A percentile compares a stretch with the other conserved stretches of the same genome.
phyloP scores from a whole-genome alignment of 2,888 invertebrate species.

The Escarpia spicata region DNA sequence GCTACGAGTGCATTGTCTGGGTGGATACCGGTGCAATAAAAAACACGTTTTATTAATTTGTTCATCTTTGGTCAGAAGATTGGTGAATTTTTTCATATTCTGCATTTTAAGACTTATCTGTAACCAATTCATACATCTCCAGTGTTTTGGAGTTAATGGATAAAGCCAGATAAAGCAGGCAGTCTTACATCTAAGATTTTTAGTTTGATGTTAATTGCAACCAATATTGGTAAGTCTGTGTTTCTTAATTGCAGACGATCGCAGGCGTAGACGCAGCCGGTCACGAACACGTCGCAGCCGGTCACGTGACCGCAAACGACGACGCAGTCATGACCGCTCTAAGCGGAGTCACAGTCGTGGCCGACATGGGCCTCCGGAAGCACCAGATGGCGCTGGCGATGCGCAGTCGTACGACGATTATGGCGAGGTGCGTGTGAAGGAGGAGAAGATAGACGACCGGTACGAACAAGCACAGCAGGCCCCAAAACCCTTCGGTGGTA shows the following conservation, averaged over 20 bases:
- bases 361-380: slow-evolving; percentile 20
- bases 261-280: slow-evolving; percentile 29
- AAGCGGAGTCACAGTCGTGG: slow-evolving; percentile 30
- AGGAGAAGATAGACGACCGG: neutral
- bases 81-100: neutral
- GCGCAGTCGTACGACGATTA: neutral
- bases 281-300: slow-evolving; percentile 35
- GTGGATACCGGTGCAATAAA: too few relatives aligned
- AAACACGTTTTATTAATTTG: neutral
- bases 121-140: neutral
- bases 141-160: neutral
- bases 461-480: neutral
- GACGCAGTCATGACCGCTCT: neutral
- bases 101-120: neutral
- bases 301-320: slow-evolving; percentile 35
- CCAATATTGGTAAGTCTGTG: neutral
- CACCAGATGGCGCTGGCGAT: slow-evolving; percentile 13
- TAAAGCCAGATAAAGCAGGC: neutral
- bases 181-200: neutral
- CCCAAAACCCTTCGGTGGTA: neutral
- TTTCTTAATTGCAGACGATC: neutral
- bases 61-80: neutral
- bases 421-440: neutral
- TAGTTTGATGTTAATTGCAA: neutral
- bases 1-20: too few relatives aligned